Conservation (phyloP, 2,113 vertebrate species). For the Malurus alboscapulatus region DNA sequence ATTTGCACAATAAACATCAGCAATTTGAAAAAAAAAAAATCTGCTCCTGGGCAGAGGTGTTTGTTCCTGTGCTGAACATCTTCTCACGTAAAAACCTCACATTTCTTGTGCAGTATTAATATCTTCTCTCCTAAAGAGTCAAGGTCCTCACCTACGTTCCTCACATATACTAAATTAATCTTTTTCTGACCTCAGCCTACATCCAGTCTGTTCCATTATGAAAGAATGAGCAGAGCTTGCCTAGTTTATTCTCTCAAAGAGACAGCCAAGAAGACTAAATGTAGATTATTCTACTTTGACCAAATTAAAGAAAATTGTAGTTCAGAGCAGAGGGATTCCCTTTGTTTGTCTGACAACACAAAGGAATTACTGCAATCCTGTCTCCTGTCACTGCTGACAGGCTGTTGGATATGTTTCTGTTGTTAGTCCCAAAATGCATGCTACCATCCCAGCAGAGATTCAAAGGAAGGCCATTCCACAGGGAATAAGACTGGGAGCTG, state of each 20-base stretch:
- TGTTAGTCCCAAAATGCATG: rapidly evolving
- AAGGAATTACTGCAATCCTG: not conserved
- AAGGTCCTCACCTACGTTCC: not conserved
- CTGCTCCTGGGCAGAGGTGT: not conserved
- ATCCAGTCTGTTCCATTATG: not conserved
- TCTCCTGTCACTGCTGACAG: not conserved
- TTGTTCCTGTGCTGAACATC: not conserved
- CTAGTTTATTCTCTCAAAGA: not conserved
- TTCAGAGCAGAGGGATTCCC: not conserved
- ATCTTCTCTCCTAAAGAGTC: not conserved
- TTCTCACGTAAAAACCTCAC: not conserved
- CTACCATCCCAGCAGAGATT: not conserved
- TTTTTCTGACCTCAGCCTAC: not conserved
- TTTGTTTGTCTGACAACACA: not conserved
- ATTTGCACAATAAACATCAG: not conserved
- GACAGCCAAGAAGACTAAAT: not conserved
- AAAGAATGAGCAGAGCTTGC: not conserved
- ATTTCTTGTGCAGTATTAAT: not conserved
- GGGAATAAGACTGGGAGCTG: not conserved
- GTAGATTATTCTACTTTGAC: not conserved
- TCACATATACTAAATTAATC: not conserved
- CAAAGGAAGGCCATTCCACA: not conserved
- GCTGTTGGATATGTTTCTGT: not conserved
- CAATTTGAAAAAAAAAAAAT: not conserved
- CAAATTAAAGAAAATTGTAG: not conserved